phyloP scores from a whole-genome alignment of 2,888 invertebrate species.

The Polia nebulosa region DNA sequence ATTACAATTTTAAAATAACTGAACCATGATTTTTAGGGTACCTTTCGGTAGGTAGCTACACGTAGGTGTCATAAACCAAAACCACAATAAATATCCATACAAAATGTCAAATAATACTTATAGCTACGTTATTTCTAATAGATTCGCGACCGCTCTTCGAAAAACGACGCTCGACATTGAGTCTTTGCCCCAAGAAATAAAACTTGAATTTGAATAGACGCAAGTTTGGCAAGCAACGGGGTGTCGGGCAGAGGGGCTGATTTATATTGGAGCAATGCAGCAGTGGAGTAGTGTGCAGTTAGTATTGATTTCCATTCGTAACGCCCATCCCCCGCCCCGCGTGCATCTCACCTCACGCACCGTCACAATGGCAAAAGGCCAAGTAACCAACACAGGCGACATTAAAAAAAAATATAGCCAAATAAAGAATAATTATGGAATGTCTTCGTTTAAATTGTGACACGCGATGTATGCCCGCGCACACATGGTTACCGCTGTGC shows the following conservation, averaged over 20 bases:
- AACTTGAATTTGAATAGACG: conserved; percentile 68
- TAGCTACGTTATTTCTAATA: conserved; percentile 72
- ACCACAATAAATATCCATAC: conserved; percentile 57
- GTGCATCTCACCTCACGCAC: conserved; percentile 87
- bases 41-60: conserved; percentile 13
- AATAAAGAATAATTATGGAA: conserved; percentile 62
- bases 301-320: conserved; percentile 91
- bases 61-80: conserved; percentile 52
- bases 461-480: conserved; percentile 55
- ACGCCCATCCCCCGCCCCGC: conserved; percentile 78
- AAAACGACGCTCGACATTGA: conserved; percentile 56
- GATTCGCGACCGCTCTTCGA: conserved; percentile 76
- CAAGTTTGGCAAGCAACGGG: conserved; percentile 84
- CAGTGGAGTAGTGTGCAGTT: conserved; percentile 90
- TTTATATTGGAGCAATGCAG: conserved; percentile 91
- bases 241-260: conserved; percentile 85
- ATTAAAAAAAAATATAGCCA: conserved; percentile 67
- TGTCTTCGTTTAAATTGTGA: conserved; percentile 65
- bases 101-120: conserved; percentile 74
- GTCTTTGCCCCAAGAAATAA: conserved; percentile 62
- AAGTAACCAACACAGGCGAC: conserved; percentile 75
- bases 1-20: conserved; percentile 21
- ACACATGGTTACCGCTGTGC: conserved; percentile 33
- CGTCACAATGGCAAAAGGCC: conserved; percentile 86
- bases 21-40: conserved; percentile 24